Conservation (phyloP, 2,113 vertebrate species). For the Nicator chloris region DNA sequence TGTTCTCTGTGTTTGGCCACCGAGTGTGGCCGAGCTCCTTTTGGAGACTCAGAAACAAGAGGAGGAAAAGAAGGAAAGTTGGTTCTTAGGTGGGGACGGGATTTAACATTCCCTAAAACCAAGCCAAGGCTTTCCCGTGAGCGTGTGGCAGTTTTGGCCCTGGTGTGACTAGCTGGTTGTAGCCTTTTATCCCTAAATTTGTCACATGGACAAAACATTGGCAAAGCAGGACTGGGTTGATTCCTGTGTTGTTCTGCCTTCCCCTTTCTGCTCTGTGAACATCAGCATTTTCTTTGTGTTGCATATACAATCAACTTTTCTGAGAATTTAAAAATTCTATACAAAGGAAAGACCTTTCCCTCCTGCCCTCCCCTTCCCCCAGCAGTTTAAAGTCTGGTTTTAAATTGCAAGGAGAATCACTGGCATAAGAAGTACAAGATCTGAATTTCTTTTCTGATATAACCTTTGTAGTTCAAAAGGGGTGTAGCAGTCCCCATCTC, state of each 20-base stretch:
- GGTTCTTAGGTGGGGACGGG: neutral
- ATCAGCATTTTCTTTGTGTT: neutral
- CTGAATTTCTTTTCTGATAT: neutral
- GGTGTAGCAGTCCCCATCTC: neutral
- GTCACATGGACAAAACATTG: neutral
- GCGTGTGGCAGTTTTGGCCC: neutral
- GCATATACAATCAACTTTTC: constrained; percentile 9
- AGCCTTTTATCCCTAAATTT: neutral
- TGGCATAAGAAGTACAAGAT: neutral
- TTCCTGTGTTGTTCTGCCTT: neutral
- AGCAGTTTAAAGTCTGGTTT: neutral
- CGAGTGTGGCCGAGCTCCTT: neutral
- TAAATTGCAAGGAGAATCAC: neutral
- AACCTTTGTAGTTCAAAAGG: neutral
- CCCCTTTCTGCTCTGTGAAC: neutral
- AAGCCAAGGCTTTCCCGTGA: neutral
- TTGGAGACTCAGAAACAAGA: neutral
- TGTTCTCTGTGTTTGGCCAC: neutral
- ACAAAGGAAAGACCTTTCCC: neutral
- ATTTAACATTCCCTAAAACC: neutral
- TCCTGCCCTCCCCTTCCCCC: fast-evolving
- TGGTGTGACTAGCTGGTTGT: neutral
- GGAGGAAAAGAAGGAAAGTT: neutral
- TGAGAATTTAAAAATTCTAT: neutral
- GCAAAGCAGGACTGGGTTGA: neutral